Conservation (phyloP, 2,888 invertebrate genomes). For the Dynastes maya region DNA sequence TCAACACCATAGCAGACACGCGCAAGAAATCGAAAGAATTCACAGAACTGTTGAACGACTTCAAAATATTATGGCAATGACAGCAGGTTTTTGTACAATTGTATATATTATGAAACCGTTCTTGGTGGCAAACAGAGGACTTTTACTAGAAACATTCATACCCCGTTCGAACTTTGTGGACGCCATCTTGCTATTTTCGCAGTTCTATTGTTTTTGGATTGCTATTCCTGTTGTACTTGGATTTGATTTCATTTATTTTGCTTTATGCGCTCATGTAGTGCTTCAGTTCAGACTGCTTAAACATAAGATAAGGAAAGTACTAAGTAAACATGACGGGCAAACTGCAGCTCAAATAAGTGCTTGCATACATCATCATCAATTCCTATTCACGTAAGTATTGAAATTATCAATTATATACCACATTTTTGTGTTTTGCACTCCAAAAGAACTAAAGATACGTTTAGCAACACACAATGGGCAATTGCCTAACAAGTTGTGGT, state of each 20-base stretch:
- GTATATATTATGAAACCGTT: not conserved
- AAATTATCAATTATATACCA: no score
- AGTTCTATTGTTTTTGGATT: not conserved
- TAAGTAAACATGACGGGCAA: not conserved
- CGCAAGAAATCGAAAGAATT: not conserved
- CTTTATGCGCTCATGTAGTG: not conserved
- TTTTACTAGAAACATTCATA: not conserved
- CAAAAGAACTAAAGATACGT: no score
- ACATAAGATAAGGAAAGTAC: not conserved
- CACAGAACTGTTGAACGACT: not conserved
- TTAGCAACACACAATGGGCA: no score
- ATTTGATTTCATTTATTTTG: conserved; percentile 8
- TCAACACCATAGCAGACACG: not conserved
- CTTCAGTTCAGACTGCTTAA: not conserved
- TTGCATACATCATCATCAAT: not conserved
- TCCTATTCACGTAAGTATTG: not conserved
- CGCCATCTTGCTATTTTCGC: not conserved
- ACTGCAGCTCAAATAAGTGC: not conserved
- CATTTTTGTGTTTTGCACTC: no score
- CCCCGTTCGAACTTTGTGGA: not conserved
- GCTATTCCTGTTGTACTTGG: not conserved
- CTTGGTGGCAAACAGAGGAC: not conserved
- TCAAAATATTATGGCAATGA: not conserved
- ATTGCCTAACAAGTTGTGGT: no score
- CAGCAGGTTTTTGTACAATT: not conserved